These are phyloP conservation scores for Willisornis vidua DNA, from an alignment of 2,113 vertebrate species.

Conservation along the genomic window DNA sequence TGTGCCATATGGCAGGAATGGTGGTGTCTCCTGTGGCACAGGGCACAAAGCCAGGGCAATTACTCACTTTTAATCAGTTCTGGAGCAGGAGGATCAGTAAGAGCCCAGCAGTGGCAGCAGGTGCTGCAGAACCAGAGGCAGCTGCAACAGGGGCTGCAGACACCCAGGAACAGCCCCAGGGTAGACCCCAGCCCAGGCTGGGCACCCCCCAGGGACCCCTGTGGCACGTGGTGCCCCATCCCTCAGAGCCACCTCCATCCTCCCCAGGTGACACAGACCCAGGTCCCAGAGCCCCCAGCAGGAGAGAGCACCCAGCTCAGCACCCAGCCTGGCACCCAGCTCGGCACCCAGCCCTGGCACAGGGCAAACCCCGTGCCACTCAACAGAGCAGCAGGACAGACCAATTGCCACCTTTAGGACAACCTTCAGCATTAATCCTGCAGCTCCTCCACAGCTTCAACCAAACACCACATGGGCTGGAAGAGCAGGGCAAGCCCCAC, in stretches of 20 bases:
- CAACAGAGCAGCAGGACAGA: no score
- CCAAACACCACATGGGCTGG: rapidly evolving
- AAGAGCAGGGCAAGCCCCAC: rapidly evolving
- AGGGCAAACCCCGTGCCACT: not conserved
- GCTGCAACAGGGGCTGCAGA: rapidly evolving
- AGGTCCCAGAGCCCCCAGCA: not conserved
- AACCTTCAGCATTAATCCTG: rapidly evolving
- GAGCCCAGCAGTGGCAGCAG: not conserved
- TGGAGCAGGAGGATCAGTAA: not conserved
- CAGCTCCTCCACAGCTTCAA: not conserved
- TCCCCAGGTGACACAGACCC: not conserved
- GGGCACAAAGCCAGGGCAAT: not conserved
- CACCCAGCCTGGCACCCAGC: not conserved
- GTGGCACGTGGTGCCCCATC: no score
- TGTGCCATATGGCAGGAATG: no score
- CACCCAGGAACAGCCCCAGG: rapidly evolving
- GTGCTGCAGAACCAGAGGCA: rapidly evolving
- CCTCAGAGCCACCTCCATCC: not conserved
- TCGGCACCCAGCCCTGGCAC: not conserved
- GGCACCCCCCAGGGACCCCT: not conserved
- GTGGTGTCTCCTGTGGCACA: not conserved
- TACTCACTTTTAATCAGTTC: not conserved
- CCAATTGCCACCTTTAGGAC: no score
- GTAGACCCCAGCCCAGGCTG: rapidly evolving
- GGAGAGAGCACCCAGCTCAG: not conserved